These are phyloP conservation scores for Daktulosphaira vitifoliae DNA, from an alignment of 1,140 invertebrate species.

Conservation along the genomic window DNA sequence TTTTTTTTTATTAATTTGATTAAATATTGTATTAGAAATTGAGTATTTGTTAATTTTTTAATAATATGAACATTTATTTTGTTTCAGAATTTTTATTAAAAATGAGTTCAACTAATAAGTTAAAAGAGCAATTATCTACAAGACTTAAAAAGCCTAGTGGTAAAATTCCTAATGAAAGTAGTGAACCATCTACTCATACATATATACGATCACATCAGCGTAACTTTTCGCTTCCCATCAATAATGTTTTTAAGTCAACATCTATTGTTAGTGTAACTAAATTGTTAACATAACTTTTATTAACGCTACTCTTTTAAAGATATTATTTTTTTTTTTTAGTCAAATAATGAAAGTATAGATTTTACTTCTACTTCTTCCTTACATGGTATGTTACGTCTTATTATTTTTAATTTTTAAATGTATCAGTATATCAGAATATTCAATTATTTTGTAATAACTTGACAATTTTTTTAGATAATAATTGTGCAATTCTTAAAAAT, in stretches of 20 bases:
- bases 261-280: too few relatives aligned
- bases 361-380: neutral
- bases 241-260: conserved; percentile 12
- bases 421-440: too few relatives aligned
- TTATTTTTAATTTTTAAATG: too few relatives aligned
- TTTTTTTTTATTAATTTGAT: too few relatives aligned
- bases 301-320: too few relatives aligned
- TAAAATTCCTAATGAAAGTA: neutral
- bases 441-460: too few relatives aligned
- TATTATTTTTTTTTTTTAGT: neutral
- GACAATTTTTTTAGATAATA: too few relatives aligned
- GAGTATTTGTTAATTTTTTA: too few relatives aligned
- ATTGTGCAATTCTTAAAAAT: conserved; percentile 11
- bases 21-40: too few relatives aligned
- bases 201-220: conserved; percentile 17
- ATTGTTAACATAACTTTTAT: too few relatives aligned
- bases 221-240: conserved; percentile 14
- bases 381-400: neutral
- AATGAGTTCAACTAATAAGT: conserved; percentile 25
- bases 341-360: neutral
- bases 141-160: conserved; percentile 2
- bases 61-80: too few relatives aligned
- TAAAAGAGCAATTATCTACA: conserved; percentile 6
- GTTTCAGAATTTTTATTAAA: too few relatives aligned
- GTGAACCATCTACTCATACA: neutral